Conservation (phyloP, 2,888 invertebrate species). For the Ornithoptera priamus region DNA sequence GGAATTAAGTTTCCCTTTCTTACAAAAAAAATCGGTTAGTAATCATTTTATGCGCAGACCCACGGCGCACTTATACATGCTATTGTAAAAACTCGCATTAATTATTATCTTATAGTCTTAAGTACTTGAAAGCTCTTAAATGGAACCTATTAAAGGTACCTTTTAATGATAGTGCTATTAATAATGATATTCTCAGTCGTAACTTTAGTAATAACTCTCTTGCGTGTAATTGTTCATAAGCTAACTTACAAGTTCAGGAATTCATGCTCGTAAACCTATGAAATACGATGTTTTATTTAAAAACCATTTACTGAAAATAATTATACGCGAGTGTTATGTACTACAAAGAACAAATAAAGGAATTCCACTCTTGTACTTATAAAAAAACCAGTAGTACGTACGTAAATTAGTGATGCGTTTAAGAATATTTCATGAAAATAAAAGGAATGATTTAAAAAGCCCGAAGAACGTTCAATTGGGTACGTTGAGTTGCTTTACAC, state of each 20-base stretch:
- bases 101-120: slow-evolving; percentile 34
- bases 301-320: slow-evolving; percentile 6
- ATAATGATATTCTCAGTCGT: slow-evolving; percentile 33
- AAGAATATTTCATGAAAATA: neutral
- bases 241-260: slow-evolving; percentile 22
- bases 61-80: slow-evolving; percentile 20
- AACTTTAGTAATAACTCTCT: slow-evolving; percentile 29
- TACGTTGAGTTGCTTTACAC: neutral
- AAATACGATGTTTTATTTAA: slow-evolving; percentile 18
- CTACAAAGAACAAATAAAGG: neutral
- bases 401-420: neutral
- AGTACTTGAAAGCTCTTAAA: slow-evolving; percentile 47
- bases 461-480: neutral
- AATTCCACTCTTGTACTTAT: neutral
- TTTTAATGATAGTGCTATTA: slow-evolving; percentile 35
- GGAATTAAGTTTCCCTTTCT: slow-evolving; percentile 20
- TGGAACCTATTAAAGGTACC: slow-evolving; percentile 51
- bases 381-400: neutral
- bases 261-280: slow-evolving; percentile 21
- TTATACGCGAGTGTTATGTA: slow-evolving; percentile 6
- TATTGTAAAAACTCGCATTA: slow-evolving; percentile 24
- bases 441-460: neutral
- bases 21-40: slow-evolving; percentile 27
- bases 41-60: slow-evolving; percentile 31
- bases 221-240: slow-evolving; percentile 25